Evolutionary conservation across 2,113 vertebrate species (phyloP).

Genomic region (Lagopus leucura): DNA sequence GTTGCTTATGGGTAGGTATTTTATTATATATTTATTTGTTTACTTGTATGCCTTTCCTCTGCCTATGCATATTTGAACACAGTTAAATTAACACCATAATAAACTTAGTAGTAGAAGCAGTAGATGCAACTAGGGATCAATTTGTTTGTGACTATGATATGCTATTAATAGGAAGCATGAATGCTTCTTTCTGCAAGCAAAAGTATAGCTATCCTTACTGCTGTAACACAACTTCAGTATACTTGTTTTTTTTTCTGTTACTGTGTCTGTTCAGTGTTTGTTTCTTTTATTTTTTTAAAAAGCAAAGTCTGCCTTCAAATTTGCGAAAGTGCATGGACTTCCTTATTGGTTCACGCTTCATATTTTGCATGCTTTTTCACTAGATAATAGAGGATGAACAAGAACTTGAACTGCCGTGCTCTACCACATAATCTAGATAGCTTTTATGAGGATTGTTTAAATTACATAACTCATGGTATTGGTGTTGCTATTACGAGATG

Average conservation of each 20-base stretch:
- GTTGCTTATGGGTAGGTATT: constrained; percentile 93
- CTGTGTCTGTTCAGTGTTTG: background rate
- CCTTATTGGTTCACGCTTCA: background rate
- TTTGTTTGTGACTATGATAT: background rate
- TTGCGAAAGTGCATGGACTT: background rate
- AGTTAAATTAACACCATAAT: background rate
- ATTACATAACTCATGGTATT: background rate
- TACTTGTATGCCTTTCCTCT: background rate
- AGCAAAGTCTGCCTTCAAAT: background rate
- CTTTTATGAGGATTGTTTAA: background rate
- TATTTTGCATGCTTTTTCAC: background rate
- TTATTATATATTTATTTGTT: background rate
- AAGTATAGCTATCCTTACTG: background rate
- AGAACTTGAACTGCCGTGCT: background rate
- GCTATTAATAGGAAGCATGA: background rate
- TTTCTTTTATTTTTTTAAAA: background rate
- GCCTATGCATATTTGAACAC: background rate
- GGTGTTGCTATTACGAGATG: background rate
- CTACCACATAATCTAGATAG: background rate
- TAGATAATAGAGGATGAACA: background rate
- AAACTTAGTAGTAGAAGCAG: background rate
- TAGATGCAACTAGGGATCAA: background rate
- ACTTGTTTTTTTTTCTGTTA: accelerated
- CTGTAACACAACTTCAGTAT: background rate
- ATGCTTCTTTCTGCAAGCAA: background rate